phyloP scores from a whole-genome alignment of 2,888 invertebrate genomes.

The Agonopterix arenella region DNA sequence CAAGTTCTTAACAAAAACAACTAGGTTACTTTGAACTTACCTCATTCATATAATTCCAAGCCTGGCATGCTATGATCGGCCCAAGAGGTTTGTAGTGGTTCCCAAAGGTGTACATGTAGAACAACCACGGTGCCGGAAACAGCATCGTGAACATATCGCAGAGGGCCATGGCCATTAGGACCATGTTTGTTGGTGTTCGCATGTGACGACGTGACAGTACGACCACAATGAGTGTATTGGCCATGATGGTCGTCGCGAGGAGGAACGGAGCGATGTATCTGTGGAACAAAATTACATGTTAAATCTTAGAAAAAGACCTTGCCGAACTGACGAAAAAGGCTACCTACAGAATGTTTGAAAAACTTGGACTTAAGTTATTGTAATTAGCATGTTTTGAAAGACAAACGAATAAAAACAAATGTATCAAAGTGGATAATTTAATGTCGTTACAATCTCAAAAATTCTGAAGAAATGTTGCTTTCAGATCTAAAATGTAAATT shows the following conservation, averaged over 20 bases:
- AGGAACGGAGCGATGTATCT: conserved; percentile 88
- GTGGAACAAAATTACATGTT: conserved; percentile 11
- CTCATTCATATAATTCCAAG: conserved; percentile 88
- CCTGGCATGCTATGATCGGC: conserved; percentile 86
- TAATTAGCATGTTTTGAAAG: too few relatives aligned
- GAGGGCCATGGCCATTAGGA: conserved; percentile 96
- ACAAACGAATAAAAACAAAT: too few relatives aligned
- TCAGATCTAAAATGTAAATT: too few relatives aligned
- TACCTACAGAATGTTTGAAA: too few relatives aligned
- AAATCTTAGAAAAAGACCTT: too few relatives aligned
- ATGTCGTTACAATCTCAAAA: too few relatives aligned
- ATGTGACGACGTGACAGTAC: conserved; percentile 94
- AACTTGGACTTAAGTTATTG: too few relatives aligned
- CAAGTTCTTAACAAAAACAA: too few relatives aligned
- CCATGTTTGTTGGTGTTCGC: conserved; percentile 94
- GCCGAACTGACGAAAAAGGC: too few relatives aligned
- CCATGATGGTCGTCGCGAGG: conserved; percentile 90
- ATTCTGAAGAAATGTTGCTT: too few relatives aligned
- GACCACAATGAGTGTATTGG: conserved; percentile 93
- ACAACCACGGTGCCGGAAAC: conserved; percentile 92
- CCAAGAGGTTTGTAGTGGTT: conserved; percentile 89
- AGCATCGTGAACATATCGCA: conserved; percentile 96
- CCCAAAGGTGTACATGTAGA: conserved; percentile 94
- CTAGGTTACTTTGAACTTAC: too few relatives aligned
- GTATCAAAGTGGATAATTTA: too few relatives aligned